These are phyloP conservation scores for Nephrotoma flavescens DNA, from an alignment of 2,888 invertebrate genomes.

Conservation along the genomic window DNA sequence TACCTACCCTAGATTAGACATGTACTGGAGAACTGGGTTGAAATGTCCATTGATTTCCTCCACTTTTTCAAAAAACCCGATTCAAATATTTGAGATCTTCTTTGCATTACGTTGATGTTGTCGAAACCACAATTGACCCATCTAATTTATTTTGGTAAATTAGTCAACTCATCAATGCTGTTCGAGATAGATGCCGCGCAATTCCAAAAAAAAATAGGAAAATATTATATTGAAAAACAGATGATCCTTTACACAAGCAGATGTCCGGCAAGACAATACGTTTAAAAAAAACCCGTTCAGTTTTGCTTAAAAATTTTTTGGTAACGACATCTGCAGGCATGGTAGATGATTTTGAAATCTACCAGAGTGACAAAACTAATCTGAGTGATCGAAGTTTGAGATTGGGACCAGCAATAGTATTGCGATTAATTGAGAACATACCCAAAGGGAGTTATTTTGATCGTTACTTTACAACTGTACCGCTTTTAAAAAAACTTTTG, in stretches of 20 bases:
- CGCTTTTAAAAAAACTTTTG: conserved; percentile 6
- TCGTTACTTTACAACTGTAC: conserved; percentile 10
- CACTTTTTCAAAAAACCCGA: too few relatives aligned
- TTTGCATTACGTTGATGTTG: not conserved
- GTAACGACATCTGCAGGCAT: conserved; percentile 16
- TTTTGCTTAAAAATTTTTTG: conserved; percentile 22
- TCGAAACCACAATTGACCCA: conserved; percentile 9
- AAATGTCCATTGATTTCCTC: not conserved
- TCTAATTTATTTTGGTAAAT: conserved; percentile 15
- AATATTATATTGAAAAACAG: conserved; percentile 19
- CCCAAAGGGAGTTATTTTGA: conserved; percentile 16
- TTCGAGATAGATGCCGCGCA: conserved; percentile 16
- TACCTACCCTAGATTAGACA: not conserved
- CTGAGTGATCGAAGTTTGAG: not conserved
- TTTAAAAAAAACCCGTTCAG: conserved; percentile 20
- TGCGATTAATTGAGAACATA: not conserved
- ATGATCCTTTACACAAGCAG: conserved; percentile 19
- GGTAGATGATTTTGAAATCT: conserved; percentile 17
- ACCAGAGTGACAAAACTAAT: conserved; percentile 17
- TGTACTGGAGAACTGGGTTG: not conserved
- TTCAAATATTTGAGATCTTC: not conserved
- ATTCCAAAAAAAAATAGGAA: conserved; percentile 12
- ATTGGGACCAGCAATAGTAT: not conserved
- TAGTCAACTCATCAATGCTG: conserved; percentile 18
- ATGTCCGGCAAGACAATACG: conserved; percentile 12